Conservation (phyloP, 2,797 vertebrate species). For the Muraenolepis orangiensis region DNA sequence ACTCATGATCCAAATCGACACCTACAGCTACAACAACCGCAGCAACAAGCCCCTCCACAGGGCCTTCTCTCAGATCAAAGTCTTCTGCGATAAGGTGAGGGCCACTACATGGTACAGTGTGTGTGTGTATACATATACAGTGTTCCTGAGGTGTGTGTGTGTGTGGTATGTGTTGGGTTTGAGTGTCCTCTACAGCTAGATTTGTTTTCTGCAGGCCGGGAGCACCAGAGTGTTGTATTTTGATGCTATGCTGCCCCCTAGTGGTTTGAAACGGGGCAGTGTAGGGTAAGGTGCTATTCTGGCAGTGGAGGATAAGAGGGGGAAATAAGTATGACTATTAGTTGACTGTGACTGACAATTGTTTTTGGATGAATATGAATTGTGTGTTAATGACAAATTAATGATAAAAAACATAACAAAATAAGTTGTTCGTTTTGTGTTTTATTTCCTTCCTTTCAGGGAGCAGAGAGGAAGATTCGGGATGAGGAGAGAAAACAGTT, state of each 20-base stretch:
- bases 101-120: no score
- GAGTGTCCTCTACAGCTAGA: no score
- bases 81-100: slow-evolving; percentile 97
- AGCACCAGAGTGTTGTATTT: slow-evolving; percentile 3
- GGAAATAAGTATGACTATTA: background rate
- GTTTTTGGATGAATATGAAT: background rate
- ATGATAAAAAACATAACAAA: background rate
- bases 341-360: background rate
- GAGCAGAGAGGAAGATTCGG: slow-evolving; percentile 95
- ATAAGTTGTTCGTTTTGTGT: background rate
- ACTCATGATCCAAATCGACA: slow-evolving; percentile 98
- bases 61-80: slow-evolving; percentile 97
- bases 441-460: slow-evolving; percentile 69
- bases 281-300: no score
- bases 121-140: no score
- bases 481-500: slow-evolving; percentile 96
- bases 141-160: no score
- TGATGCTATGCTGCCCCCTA: slow-evolving; percentile 57
- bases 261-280: slow-evolving; percentile 45
- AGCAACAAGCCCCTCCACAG: slow-evolving; percentile 97
- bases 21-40: slow-evolving; percentile 98
- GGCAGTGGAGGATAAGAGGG: background rate
- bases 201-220: background rate
- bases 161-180: no score
- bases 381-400: background rate